Evolutionary conservation across 2,113 vertebrate species (phyloP).

Genomic region (Urocynchramus pylzowi): DNA sequence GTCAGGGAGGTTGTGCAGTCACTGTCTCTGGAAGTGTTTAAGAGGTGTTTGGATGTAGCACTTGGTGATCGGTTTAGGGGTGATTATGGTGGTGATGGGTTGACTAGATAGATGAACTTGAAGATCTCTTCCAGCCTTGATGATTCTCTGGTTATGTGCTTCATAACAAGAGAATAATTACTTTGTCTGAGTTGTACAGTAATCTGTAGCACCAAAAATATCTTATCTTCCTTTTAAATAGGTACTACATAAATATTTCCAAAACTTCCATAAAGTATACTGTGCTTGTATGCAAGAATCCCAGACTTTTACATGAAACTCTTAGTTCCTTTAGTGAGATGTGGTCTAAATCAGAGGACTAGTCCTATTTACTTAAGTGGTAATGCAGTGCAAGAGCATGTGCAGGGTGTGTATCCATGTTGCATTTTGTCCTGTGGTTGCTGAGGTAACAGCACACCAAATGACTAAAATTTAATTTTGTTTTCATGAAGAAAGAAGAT

Average conservation of each 20-base stretch:
- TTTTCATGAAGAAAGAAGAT: neutral
- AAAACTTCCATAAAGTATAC: neutral
- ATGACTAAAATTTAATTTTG: neutral
- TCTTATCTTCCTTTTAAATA: neutral
- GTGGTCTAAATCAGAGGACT: neutral
- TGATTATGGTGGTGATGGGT: neutral
- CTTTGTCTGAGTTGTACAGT: neutral
- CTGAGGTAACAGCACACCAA: neutral
- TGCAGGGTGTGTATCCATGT: fast-evolving
- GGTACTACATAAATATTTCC: neutral
- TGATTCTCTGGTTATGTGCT: neutral
- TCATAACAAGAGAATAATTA: neutral
- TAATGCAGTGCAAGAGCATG: fast-evolving
- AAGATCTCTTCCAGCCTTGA: neutral
- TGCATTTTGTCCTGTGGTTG: neutral
- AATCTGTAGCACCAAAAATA: neutral
- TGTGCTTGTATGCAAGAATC: neutral
- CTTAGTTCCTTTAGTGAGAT: neutral
- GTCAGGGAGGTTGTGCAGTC: neutral
- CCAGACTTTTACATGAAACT: neutral
- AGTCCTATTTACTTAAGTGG: neutral
- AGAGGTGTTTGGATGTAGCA: neutral
- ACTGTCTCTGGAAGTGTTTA: neutral
- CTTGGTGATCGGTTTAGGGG: neutral
- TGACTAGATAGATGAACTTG: neutral